phyloP scores from a whole-genome alignment of 2,113 vertebrate species.

The Athene cunicularia region DNA sequence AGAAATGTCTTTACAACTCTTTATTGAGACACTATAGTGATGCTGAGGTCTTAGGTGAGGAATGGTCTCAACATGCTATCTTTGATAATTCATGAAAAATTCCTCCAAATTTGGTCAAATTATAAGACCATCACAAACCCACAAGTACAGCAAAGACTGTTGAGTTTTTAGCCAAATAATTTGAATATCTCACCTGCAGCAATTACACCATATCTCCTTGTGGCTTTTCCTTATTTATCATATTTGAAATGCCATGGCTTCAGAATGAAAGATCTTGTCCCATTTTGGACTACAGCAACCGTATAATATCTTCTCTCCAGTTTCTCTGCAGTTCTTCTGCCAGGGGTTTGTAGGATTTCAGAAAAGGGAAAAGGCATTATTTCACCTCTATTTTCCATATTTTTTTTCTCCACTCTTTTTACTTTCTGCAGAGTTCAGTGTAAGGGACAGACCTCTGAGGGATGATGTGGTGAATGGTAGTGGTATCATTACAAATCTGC shows the following conservation, averaged over 20 bases:
- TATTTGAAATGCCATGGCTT: background rate
- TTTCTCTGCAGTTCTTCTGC: background rate
- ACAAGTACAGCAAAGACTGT: background rate
- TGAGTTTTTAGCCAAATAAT: background rate
- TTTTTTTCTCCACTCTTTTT: background rate
- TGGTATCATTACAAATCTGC: background rate
- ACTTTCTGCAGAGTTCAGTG: background rate
- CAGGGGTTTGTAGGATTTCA: background rate
- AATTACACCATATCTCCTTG: background rate
- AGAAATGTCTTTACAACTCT: background rate
- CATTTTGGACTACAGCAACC: background rate
- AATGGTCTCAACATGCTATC: background rate
- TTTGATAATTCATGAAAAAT: background rate
- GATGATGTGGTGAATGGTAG: background rate
- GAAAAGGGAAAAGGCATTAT: background rate
- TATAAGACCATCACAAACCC: background rate
- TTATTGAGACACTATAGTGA: background rate
- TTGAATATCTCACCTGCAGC: background rate
- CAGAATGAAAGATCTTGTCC: background rate
- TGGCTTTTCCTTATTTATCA: background rate
- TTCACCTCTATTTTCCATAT: background rate
- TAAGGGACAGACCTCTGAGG: background rate
- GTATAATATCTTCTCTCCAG: background rate
- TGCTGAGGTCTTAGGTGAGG: background rate
- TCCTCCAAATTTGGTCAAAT: background rate